Base-by-base conservation (phyloP, 2,888 invertebrate species). In the Limnephilus lunatus region DNA sequence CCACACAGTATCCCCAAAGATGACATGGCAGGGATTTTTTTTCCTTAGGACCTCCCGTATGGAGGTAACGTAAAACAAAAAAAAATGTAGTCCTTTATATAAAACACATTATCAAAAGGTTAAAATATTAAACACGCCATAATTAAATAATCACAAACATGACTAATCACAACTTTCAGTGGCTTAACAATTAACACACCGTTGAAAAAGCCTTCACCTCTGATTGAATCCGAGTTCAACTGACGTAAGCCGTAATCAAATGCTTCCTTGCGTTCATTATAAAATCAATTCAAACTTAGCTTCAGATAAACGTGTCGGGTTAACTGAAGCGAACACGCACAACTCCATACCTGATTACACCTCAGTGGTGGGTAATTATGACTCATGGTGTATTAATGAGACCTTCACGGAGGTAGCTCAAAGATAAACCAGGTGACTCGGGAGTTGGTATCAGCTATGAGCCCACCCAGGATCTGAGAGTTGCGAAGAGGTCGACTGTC, bases 321-420 rank as follows among this genome's bases (percentile, higher is more conserved):
- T 86, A 86, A 44, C 86, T 39, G 25, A 35, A 30, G 30, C 86
- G 25, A 25, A 15, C 86, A 86, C 86, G 86, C 86, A 86, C 86
- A 39, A 15, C 25, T 30, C 12, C 86, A 30, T 35, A 48, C 48
- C 44, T 86, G 44, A 48, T 86, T 44, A 86, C 86, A 86, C 86
- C 86, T 86, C 48, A 44, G 25, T 5, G 44, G 12, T n/a, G 44
- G 85, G 86, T 86, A 39, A 86, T 86, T 86, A 86, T 39, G 35
- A 48, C 14, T 30, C n/a, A 48, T 12, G 39, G 83, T 44, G 30
- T n/a, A 48, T 86, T 86, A 86, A 86, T 86, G 86, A 86, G 86
- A 48, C 48, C 44, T 86, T 86, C 85, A 48, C 48, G 86, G 39
- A 86, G 86, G 86, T 44, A 48, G 44, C 86, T 44, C 86, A 44